Evolutionary conservation across 1,140 invertebrate species (phyloP), one percentile per base, ranked within the genome.

Genomic region (Heliconius hewitsoni): DNA sequence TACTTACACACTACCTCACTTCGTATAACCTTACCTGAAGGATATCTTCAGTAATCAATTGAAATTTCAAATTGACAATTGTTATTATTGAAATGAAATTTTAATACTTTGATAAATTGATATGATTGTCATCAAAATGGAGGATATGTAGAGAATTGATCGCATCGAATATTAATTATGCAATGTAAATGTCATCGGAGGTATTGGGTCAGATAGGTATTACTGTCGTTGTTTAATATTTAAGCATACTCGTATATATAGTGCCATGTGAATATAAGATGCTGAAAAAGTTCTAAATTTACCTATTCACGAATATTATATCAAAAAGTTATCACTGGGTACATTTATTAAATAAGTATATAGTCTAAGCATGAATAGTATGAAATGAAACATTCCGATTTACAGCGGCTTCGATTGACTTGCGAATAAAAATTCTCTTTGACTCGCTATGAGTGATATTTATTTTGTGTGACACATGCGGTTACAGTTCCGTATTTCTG

Each of bases 41-140:
- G 30, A 76, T 46, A 23, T 23, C 34, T 46, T 70, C 11, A 66
- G 60, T 30, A 30, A 57, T 52, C 70, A 50, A 71, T 72, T 30
- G 71, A 77, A 37, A 16, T 39, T 71, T 46, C 60, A 60, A 70
- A 70, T 77, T 52, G 5, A 11, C 37, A 71, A 34, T 72, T 77
- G 76, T 72, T 71, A 55, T 77, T 55, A 72, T 19, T 1, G 70
- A 30, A 37, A 39, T 42, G 66, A 30, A 30, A 77, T 52, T 77
- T 77, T 34, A 77, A 46, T 37, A 46, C 19, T 57, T 27, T 77
- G 66, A 71, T 77, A 71, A 77, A 71, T 77, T 77, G 70, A 77
- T 71, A 34, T 30, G 70, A 77, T 16, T 71, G 76, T 72, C 70
- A 77, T 77, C 70, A 77, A 77, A 77, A 52, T 66, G 46, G 42